phyloP scores from a whole-genome alignment of 92 coral and sea anemone species.

The Palythoa grandis region DNA sequence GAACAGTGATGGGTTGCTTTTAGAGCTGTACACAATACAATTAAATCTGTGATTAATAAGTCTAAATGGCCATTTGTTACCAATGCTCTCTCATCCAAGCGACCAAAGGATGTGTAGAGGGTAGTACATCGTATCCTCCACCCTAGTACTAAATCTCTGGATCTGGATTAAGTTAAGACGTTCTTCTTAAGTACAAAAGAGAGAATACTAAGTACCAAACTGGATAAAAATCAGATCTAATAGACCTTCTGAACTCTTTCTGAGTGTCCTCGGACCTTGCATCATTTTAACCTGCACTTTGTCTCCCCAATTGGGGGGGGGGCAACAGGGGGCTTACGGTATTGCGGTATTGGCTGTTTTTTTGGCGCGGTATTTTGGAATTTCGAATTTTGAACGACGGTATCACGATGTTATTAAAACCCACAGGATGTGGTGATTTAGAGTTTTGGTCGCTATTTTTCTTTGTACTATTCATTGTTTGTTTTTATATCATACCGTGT shows the following conservation, averaged over 20 bases:
- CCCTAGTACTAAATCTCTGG: constrained; percentile 49
- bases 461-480: too few species aligned
- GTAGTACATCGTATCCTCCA: constrained; percentile 63
- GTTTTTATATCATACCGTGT: too few species aligned
- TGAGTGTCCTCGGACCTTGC: background rate
- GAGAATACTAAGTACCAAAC: constrained; percentile 4
- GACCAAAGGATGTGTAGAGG: constrained; percentile 65
- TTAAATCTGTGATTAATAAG: constrained; percentile 50
- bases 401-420: too few species aligned
- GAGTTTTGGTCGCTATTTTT: too few species aligned
- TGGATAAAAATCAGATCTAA: constrained; percentile 17
- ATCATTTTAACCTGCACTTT: background rate
- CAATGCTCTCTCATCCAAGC: constrained; percentile 54
- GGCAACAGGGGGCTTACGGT: background rate
- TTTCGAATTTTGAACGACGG: background rate
- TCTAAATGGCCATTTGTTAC: constrained; percentile 51
- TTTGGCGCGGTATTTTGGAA: background rate
- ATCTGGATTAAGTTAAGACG: background rate
- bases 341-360: background rate
- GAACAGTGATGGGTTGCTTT: constrained; percentile 47
- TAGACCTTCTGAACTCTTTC: background rate
- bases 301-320: background rate
- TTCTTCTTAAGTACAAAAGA: background rate
- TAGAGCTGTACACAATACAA: constrained; percentile 51
- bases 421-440: background rate